These are phyloP conservation scores for Cyrtorhinus lividipennis DNA, from an alignment of 1,140 invertebrate genomes.

Conservation along the genomic window DNA sequence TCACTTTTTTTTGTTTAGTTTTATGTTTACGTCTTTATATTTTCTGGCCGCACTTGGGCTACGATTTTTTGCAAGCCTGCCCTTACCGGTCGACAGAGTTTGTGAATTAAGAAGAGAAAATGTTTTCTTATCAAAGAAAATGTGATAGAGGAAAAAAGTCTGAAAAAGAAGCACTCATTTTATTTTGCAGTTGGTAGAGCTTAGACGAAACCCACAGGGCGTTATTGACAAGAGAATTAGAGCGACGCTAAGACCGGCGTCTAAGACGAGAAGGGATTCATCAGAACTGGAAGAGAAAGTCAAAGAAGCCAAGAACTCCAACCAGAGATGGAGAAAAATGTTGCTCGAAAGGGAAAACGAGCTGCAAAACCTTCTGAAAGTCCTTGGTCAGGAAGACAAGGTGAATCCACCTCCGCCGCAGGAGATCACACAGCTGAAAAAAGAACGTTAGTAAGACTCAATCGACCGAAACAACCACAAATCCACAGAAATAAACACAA, in stretches of 20 bases:
- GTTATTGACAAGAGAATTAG: constrained; percentile 63
- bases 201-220: constrained; percentile 73
- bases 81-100: too few relatives aligned
- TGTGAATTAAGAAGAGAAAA: too few relatives aligned
- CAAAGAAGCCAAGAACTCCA: constrained; percentile 58
- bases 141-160: too few relatives aligned
- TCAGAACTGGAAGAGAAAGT: constrained; percentile 61
- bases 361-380: constrained; percentile 44
- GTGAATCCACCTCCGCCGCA: constrained; percentile 10
- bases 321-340: constrained; percentile 60
- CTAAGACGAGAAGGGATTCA: constrained; percentile 52
- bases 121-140: too few relatives aligned
- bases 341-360: constrained; percentile 65
- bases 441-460: constrained; percentile 20
- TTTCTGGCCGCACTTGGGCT: too few relatives aligned
- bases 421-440: constrained; percentile 20
- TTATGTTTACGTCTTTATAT: too few relatives aligned
- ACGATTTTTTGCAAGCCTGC: too few relatives aligned
- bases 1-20: too few relatives aligned
- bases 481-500: too few relatives aligned
- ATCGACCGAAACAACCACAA: background rate
- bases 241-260: constrained; percentile 59
- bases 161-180: background rate
- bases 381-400: constrained; percentile 29
- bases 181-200: constrained; percentile 59